Evolutionary conservation across 2,797 vertebrate genomes (phyloP).

Genomic region (Glossophaga mutica): DNA sequence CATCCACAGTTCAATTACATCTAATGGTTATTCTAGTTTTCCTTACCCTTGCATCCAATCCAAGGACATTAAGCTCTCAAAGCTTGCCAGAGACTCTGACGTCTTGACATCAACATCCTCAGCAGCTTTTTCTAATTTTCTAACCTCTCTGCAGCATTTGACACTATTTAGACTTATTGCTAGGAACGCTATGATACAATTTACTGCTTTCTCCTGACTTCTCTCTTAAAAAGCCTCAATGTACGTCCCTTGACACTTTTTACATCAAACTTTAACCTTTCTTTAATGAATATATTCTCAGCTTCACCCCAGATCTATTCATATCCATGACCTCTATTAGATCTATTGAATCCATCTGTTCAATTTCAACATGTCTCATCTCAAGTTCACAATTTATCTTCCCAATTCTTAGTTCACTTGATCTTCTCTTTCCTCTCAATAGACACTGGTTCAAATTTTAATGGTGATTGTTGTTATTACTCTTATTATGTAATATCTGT

Average conservation of each 20-base stretch:
- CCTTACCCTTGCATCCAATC: not conserved
- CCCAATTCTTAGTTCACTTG: not conserved
- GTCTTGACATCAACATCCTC: not conserved
- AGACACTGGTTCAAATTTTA: not conserved
- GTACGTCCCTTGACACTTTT: not conserved
- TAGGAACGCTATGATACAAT: not conserved
- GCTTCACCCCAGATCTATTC: not conserved
- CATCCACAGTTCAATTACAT: not conserved
- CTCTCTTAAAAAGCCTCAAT: not conserved
- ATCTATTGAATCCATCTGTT: not conserved
- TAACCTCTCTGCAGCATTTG: not conserved
- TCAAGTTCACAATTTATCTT: not conserved
- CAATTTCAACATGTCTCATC: not conserved
- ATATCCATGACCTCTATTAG: not conserved
- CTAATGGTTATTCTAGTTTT: not conserved
- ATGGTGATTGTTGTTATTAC: not conserved
- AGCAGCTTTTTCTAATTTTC: not conserved
- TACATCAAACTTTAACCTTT: not conserved
- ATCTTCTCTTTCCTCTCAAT: not conserved
- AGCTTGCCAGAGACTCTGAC: not conserved
- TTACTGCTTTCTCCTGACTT: not conserved
- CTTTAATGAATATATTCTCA: not conserved
- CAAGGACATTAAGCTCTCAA: not conserved
- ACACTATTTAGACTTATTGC: not conserved
- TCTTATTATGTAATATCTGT: not conserved